These are phyloP conservation scores for Azemiops feae DNA, from an alignment of 2,113 vertebrate genomes.

Conservation along the genomic window DNA sequence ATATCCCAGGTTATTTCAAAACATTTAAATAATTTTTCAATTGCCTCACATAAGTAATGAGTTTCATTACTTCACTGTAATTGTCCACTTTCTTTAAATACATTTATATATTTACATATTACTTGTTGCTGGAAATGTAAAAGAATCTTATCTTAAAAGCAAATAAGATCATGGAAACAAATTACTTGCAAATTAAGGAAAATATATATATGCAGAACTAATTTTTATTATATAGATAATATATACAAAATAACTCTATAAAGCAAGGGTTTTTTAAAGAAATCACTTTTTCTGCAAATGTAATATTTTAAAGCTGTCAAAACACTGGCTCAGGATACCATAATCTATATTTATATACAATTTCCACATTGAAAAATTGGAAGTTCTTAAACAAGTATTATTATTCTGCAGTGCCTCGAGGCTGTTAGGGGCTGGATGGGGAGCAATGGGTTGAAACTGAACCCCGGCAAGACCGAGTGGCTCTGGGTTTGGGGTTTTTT, in stretches of 20 bases:
- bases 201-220: neutral
- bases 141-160: neutral
- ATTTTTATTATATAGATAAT: neutral
- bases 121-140: neutral
- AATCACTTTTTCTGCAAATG: neutral
- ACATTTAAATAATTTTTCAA: neutral
- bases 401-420: no score
- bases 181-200: neutral
- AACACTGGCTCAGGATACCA: neutral
- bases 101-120: neutral
- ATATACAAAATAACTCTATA: neutral
- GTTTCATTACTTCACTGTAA: no score
- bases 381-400: slow-evolving; percentile 18
- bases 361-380: neutral
- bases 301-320: neutral
- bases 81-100: neutral
- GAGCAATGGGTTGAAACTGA: no score
- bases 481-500: no score
- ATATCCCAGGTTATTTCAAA: neutral
- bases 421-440: no score
- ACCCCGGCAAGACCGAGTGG: no score
- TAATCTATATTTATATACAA: neutral
- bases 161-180: neutral
- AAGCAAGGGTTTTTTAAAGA: neutral
- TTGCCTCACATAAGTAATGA: neutral